Evolutionary conservation across 2,797 vertebrate genomes (phyloP).

Genomic region (Myoxocephalus aenaeus): DNA sequence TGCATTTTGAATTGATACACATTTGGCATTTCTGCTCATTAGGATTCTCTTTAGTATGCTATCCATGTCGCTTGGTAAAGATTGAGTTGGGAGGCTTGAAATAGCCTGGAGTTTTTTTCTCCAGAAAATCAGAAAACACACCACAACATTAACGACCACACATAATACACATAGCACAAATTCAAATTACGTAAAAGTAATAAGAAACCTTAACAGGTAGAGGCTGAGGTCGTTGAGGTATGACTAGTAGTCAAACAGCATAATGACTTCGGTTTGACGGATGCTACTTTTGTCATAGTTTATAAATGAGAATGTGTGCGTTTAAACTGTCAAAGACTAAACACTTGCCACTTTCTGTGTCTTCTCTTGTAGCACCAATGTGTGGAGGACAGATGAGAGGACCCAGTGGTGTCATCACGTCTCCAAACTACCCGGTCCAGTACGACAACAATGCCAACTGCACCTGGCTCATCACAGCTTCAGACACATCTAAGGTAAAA

Average conservation of each 20-base stretch:
- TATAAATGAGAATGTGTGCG: not conserved
- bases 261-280: not conserved
- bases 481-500: constrained; percentile 92
- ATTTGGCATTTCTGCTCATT: not conserved
- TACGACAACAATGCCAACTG: constrained; percentile 99
- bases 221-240: not conserved
- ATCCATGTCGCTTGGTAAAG: not conserved
- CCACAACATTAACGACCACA: not conserved
- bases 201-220: not conserved
- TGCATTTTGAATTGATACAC: not conserved
- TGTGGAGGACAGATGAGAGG: constrained; percentile 93
- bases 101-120: not conserved
- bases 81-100: not conserved
- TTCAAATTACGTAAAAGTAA: not conserved
- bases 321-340: not conserved
- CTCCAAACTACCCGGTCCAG: constrained; percentile 97
- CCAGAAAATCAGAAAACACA: not conserved
- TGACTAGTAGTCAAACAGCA: not conserved
- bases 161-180: not conserved
- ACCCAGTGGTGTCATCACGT: constrained; percentile 93
- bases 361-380: constrained; percentile 89
- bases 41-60: constrained; percentile 2
- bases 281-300: not conserved
- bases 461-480: constrained; percentile 96
- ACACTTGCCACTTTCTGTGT: constrained; percentile 17